A percentile compares a stretch with the other conserved stretches of the same genome.
phyloP scores from a whole-genome alignment of 2,888 invertebrate genomes.

The Nymphalis urticae region DNA sequence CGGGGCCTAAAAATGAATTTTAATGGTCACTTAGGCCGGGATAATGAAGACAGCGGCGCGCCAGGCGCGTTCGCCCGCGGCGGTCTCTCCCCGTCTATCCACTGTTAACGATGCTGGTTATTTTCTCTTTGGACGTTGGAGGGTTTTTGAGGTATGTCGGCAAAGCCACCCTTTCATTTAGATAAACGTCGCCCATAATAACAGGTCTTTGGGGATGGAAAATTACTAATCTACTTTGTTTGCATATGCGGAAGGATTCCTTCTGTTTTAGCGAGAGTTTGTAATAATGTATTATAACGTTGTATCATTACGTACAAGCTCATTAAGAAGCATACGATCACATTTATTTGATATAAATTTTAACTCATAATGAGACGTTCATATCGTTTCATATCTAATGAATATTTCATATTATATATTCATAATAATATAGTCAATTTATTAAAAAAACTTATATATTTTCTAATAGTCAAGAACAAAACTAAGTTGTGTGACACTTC shows the following conservation, averaged over 20 bases:
- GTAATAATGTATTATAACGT: not conserved
- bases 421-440: too few relatives aligned
- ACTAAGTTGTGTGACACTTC: slow-evolving; percentile 7
- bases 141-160: slow-evolving; percentile 30
- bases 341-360: not conserved
- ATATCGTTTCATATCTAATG: not conserved
- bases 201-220: slow-evolving; percentile 35
- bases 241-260: slow-evolving; percentile 17
- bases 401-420: too few relatives aligned
- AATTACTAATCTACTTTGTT: slow-evolving; percentile 38
- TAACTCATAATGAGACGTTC: too few relatives aligned
- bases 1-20: slow-evolving; percentile 68
- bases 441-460: too few relatives aligned
- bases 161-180: slow-evolving; percentile 36
- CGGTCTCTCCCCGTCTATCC: slow-evolving; percentile 26
- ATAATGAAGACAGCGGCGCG: slow-evolving; percentile 63
- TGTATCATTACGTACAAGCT: not conserved
- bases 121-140: slow-evolving; percentile 35
- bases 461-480: too few relatives aligned
- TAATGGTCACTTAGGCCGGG: slow-evolving; percentile 69
- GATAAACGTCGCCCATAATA: slow-evolving; percentile 33
- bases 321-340: not conserved
- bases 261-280: slow-evolving; percentile 13
- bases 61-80: slow-evolving; percentile 38
- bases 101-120: slow-evolving; percentile 35